Evolutionary conservation across 2,113 vertebrate species (phyloP).

Genomic region (Hemicordylus capensis): DNA sequence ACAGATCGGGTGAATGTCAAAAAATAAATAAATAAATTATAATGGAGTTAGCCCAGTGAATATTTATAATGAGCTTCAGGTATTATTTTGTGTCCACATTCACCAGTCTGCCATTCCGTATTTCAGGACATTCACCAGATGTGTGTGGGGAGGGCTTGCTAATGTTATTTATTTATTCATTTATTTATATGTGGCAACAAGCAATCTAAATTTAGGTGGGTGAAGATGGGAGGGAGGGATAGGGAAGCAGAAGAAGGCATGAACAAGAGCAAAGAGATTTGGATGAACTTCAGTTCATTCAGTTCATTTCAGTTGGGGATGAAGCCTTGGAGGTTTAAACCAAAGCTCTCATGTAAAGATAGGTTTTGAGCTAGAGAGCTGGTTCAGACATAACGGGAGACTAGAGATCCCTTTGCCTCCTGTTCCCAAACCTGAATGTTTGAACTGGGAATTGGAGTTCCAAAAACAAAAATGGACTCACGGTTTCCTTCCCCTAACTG

Average conservation of each 20-base stretch:
- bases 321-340: not conserved
- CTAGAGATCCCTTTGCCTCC: no score
- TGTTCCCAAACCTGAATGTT: no score
- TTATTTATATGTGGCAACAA: not conserved
- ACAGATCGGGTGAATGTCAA: not conserved
- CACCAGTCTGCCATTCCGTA: not conserved
- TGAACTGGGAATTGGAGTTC: no score
- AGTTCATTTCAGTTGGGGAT: not conserved
- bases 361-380: not conserved
- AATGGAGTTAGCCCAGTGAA: not conserved
- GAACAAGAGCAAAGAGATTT: no score
- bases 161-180: not conserved
- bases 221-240: not conserved
- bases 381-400: no score
- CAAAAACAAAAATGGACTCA: no score
- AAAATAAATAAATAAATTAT: not conserved
- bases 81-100: not conserved
- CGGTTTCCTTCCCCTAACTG: no score
- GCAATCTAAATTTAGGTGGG: not conserved
- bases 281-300: not conserved
- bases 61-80: not conserved
- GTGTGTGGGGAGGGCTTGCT: not conserved
- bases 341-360: not conserved
- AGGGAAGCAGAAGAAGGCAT: no score
- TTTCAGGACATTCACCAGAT: not conserved